Base-by-base conservation (phyloP, 2,113 vertebrate species). In the Nerophis lumbriciformis region DNA sequence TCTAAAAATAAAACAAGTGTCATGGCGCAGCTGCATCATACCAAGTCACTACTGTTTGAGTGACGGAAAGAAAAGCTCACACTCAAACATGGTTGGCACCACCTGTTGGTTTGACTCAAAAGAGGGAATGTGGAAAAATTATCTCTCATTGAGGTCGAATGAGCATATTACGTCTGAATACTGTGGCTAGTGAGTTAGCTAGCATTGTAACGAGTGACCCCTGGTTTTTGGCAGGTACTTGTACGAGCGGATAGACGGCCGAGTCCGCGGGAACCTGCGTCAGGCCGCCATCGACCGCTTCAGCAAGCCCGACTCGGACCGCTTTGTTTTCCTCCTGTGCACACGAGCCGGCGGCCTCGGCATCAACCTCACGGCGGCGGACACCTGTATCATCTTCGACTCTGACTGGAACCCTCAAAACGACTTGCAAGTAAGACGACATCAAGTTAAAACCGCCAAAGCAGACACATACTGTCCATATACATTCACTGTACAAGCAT, bases 361-460 rank as follows among this genome's bases (percentile, higher is more conserved):
- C 69, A 99, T 99, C 84, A 99, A 99, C 81, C 83, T 99, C 67
- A 99, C 97, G 48, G 97, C 97, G 65, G 97, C 97, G 53, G 97
- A 99, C 70, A 99, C 97, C 0, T 98, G 95, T 76, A 99, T 99
- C 73, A 99, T 99, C 83, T 99, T 98, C 82, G 97, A 99, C 90
- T 98, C 95, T 39, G 97, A 99, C 85, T 98, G 97, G 96, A 99
- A 98, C 85, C 96, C 96, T 68, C 96, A 98, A 68, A 99, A 98
- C 54, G 97, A 98, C 80, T 91, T 98, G 79, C 97, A 99, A 94
- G 97, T 98, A 84, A 4, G 16, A 59, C 53, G 16, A 11, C 6
- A 19, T 53, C n/a, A 11, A 45, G 12, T 45, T 3, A 6, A 53
- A 28, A 19, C n/a, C 8, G 16, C 3, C 28, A 53, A 28, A 28